These are phyloP conservation scores for Anaspis maculata DNA, from an alignment of 2,888 invertebrate genomes.

Conservation along the genomic window DNA sequence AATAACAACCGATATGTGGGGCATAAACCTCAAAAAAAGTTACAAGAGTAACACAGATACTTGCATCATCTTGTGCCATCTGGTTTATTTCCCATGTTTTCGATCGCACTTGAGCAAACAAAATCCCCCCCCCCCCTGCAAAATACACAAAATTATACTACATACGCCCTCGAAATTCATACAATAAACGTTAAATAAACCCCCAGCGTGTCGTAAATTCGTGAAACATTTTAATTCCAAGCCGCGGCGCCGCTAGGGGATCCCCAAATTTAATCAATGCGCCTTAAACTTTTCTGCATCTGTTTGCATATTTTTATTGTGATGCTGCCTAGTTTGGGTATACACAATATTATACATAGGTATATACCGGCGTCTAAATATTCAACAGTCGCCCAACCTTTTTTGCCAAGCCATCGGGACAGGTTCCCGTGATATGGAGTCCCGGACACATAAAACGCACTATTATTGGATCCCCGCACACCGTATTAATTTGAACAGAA, in stretches of 20 bases:
- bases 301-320: constrained; percentile 17
- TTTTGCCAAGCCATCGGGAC: neutral
- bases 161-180: too few species aligned
- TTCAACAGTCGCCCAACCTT: constrained; percentile 3
- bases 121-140: too few species aligned
- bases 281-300: constrained; percentile 14
- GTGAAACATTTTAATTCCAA: constrained; percentile 15
- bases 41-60: too few species aligned
- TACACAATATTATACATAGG: too few species aligned
- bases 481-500: constrained; percentile 14
- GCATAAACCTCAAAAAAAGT: too few species aligned
- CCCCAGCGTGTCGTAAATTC: constrained; percentile 12
- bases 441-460: constrained; percentile 12
- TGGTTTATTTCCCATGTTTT: too few species aligned
- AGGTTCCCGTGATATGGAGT: constrained; percentile 1
- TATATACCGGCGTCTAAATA: too few species aligned
- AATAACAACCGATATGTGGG: too few species aligned
- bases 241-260: constrained; percentile 7
- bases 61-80: too few species aligned
- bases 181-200: too few species aligned
- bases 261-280: constrained; percentile 14
- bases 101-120: too few species aligned
- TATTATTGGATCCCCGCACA: constrained; percentile 12
- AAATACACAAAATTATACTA: too few species aligned
- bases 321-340: constrained; percentile 4